phyloP scores from a whole-genome alignment of 2,113 vertebrate genomes.

The Catharus fuscescens region DNA sequence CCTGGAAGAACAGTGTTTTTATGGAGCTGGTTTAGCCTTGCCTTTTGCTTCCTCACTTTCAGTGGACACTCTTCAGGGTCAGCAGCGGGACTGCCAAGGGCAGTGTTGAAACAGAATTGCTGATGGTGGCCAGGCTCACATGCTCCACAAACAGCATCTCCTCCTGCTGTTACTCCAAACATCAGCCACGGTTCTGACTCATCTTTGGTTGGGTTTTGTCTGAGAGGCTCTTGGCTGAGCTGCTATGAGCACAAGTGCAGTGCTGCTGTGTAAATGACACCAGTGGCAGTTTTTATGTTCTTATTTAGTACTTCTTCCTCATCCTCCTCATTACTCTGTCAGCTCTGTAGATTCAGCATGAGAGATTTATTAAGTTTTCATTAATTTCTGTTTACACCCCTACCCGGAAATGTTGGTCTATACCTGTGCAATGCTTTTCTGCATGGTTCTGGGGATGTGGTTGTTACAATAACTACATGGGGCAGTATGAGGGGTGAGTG shows the following conservation, averaged over 20 bases:
- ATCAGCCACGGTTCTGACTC: background rate
- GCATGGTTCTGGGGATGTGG: background rate
- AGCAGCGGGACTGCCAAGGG: background rate
- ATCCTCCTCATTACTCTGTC: background rate
- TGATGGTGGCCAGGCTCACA: fast-evolving
- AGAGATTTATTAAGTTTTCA: background rate
- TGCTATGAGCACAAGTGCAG: background rate
- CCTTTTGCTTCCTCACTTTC: background rate
- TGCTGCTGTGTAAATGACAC: background rate
- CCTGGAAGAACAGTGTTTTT: background rate
- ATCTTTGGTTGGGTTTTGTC: fast-evolving
- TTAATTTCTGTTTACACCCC: background rate
- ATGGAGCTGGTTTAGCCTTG: background rate
- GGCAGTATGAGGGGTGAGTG: fast-evolving
- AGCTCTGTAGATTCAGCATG: background rate
- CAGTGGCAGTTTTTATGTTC: background rate
- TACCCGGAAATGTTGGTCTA: background rate
- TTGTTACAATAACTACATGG: background rate
- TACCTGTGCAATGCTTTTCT: background rate
- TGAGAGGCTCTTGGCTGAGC: background rate
- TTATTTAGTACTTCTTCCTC: background rate
- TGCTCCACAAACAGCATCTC: background rate
- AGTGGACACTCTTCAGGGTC: background rate
- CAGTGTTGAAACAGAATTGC: background rate
- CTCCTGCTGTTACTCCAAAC: background rate